Evolutionary conservation across 2,888 invertebrate species (phyloP).

Genomic region (Spatulosminthurus flaviceps): DNA sequence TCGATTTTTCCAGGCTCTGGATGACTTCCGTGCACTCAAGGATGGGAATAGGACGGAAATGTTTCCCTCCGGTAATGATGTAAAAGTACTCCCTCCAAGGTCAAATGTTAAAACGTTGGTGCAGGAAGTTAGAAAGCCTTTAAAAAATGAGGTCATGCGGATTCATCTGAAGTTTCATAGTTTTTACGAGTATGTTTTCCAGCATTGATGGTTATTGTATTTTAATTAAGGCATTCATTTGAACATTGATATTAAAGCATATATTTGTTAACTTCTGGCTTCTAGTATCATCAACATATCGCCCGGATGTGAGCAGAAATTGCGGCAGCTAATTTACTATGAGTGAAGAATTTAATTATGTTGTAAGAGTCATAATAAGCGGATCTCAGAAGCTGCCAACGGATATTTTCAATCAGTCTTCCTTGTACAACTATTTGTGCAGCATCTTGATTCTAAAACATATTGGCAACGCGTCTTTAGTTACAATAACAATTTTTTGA

Average conservation of each 20-base stretch:
- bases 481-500: no score
- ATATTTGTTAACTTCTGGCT: neutral
- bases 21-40: slow-evolving; percentile 3
- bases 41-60: neutral
- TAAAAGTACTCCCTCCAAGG: slow-evolving; percentile 15
- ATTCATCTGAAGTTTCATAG: slow-evolving; percentile 40
- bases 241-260: no score
- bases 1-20: slow-evolving; percentile 20
- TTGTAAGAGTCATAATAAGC: neutral
- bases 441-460: no score
- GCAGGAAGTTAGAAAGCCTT: slow-evolving; percentile 34
- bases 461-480: no score
- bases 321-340: slow-evolving; percentile 7
- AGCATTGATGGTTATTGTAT: no score
- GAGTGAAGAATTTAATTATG: slow-evolving; percentile 28
- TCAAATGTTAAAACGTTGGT: slow-evolving; percentile 24
- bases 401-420: neutral
- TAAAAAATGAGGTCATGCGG: slow-evolving; percentile 41
- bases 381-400: neutral
- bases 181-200: slow-evolving; percentile 37
- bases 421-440: no score
- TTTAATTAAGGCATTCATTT: neutral
- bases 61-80: neutral
- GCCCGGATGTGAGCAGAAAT: slow-evolving; percentile 27
- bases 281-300: slow-evolving; percentile 6